Base-by-base conservation (phyloP, 2,888 invertebrate species). In the Siphonodentalium dalli region DNA sequence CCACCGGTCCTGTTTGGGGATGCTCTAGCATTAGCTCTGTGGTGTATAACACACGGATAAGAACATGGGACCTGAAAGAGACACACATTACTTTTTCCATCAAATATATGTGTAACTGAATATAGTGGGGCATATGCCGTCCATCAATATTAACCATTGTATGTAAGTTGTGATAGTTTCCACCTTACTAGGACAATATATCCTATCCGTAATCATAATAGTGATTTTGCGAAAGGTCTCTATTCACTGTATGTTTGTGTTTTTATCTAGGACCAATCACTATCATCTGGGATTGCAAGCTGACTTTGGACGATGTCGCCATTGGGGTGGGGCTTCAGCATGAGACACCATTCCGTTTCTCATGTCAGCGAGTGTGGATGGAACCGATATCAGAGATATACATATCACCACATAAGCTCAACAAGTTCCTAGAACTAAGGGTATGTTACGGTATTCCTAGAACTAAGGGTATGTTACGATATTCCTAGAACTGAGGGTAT, bases 221-320 rank as follows among this genome's bases (percentile, higher is more conserved):
- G n/a, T n/a, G n/a, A n/a, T n/a, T n/a, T n/a, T n/a, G n/a, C n/a
- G n/a, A n/a, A n/a, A n/a, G n/a, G n/a, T n/a, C n/a, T n/a, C n/a
- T n/a, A n/a, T n/a, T n/a, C 2, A 13, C 11, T 28, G n/a, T n/a
- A n/a, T n/a, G n/a, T 28, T 38, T 3, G 5, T 13, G 39, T 20
- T 24, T 28, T 34, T 8, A 55, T 58, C 8, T 50, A 76, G 77
- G 68, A 5, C 65, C 71, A 5, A 56, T 76, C 18, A 75, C 69
- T 3, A 68, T 77, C 18, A 34, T 62, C 21, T 40, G 72, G 15
- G 75, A 75, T 61, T 72, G 74, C 54, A 70, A 75, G 45, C 54
- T 75, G 21, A 71, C 65, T 5, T 56, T 75, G 13, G 76, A 77
- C 48, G 77, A 77, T 47, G 75, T 77, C 11, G 73, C 73, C 4